A percentile compares a stretch with the other conserved stretches of the same genome.
These are phyloP conservation scores for Dryomyza anilis DNA, from an alignment of 2,888 invertebrate genomes.

Conservation along the genomic window DNA sequence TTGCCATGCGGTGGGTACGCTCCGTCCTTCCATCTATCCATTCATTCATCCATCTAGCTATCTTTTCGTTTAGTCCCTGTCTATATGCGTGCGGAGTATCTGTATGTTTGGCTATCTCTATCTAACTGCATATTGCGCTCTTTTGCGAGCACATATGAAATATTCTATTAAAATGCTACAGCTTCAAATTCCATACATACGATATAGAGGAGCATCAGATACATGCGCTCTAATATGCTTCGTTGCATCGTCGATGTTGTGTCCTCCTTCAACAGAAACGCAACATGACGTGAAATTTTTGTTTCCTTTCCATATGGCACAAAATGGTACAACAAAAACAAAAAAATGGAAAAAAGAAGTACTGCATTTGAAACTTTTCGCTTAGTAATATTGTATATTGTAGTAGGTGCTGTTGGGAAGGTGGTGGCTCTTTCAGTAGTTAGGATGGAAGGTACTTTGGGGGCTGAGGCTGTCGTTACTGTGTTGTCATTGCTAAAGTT, in stretches of 20 bases:
- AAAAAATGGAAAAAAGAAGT: neutral
- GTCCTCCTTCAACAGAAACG: constrained; percentile 10
- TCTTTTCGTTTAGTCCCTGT: neutral
- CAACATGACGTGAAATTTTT: constrained; percentile 16
- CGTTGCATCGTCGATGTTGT: constrained; percentile 16
- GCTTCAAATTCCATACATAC: neutral
- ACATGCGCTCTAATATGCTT: constrained; percentile 2
- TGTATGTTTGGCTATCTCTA: neutral
- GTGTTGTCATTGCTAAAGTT: neutral
- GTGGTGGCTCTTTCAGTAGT: neutral
- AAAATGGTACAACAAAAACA: neutral
- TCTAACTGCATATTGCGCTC: neutral
- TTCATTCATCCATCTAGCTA: neutral
- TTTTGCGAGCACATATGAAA: neutral
- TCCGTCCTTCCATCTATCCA: neutral
- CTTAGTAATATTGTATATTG: no score
- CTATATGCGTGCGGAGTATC: no score
- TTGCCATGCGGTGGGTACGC: neutral
- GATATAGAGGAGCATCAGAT: no score
- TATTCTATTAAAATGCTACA: constrained; percentile 8
- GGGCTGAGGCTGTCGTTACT: no score
- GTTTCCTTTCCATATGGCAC: neutral
- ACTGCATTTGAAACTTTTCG: no score
- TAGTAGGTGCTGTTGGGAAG: neutral
- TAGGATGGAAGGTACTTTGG: no score